Evolutionary conservation across 1,140 invertebrate genomes (phyloP).

Genomic region (Bombus sibiricus): DNA sequence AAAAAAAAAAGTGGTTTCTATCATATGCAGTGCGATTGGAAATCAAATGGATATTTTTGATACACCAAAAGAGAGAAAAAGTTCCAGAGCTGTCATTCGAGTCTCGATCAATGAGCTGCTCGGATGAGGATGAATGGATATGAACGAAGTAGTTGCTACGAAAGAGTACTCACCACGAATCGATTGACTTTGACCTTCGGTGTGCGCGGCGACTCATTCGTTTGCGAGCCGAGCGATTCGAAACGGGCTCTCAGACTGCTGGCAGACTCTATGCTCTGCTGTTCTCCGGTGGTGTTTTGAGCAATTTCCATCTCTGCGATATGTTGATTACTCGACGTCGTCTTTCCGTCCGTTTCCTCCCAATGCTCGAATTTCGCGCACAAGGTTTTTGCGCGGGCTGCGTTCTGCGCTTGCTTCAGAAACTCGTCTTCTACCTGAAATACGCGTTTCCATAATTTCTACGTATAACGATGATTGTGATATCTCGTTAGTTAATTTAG

Average conservation of each 20-base stretch:
- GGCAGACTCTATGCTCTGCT: constrained; percentile 89
- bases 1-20: background rate
- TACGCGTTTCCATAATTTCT: background rate
- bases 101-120: background rate
- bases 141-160: constrained; percentile 4
- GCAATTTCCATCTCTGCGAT: constrained; percentile 82
- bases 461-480: too few species aligned
- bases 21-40: constrained; percentile 24
- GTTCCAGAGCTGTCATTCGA: background rate
- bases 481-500: too few species aligned
- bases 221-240: constrained; percentile 88
- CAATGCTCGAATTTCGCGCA: constrained; percentile 96
- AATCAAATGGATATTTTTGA: background rate
- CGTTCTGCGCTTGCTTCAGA: constrained; percentile 88
- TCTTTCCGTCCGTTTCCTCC: constrained; percentile 88
- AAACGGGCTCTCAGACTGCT: constrained; percentile 92
- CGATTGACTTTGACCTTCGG: constrained; percentile 89
- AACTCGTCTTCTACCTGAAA: constrained; percentile 84
- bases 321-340: constrained; percentile 67
- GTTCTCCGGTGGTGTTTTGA: constrained; percentile 81
- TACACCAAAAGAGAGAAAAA: background rate
- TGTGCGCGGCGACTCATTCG: constrained; percentile 81
- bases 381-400: constrained; percentile 92
- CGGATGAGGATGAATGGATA: background rate
- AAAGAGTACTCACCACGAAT: constrained; percentile 90